Evolutionary conservation across 2,113 vertebrate species (phyloP).

Genomic region (Apistogramma diplotaenia): DNA sequence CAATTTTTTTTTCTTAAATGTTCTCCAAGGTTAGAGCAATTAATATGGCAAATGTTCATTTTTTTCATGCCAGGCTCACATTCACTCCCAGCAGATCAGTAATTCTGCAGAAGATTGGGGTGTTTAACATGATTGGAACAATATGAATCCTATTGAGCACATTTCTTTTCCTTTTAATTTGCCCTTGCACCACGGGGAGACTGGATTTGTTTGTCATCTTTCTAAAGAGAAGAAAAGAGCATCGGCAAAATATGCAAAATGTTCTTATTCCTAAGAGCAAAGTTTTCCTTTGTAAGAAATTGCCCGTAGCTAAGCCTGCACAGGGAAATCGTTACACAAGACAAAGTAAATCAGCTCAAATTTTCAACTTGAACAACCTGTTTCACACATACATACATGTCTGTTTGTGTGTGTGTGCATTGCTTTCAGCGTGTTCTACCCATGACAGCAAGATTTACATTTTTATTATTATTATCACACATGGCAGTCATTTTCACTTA

Average conservation of each 20-base stretch:
- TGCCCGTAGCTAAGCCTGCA: conserved; percentile 13
- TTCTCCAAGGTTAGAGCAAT: conserved; percentile 3
- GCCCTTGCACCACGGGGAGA: conserved; percentile 7
- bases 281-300: neutral
- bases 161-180: conserved; percentile 5
- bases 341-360: neutral
- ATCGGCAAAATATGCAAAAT: conserved; percentile 3
- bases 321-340: conserved; percentile 3
- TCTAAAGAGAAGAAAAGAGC: conserved; percentile 27
- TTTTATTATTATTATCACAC: neutral
- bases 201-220: conserved; percentile 31
- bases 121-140: conserved; percentile 36
- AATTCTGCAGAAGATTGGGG: neutral
- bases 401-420: neutral
- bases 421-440: neutral
- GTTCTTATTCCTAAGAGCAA: neutral
- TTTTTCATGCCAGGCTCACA: neutral
- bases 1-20: neutral
- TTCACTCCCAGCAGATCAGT: conserved; percentile 14
- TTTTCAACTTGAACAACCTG: neutral
- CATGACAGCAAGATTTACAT: neutral
- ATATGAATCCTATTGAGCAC: neutral
- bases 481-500: neutral
- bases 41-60: neutral
- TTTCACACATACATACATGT: neutral